These are phyloP conservation scores for Paratrypauchen microcephalus DNA, from an alignment of 2,797 vertebrate species.

Conservation along the genomic window DNA sequence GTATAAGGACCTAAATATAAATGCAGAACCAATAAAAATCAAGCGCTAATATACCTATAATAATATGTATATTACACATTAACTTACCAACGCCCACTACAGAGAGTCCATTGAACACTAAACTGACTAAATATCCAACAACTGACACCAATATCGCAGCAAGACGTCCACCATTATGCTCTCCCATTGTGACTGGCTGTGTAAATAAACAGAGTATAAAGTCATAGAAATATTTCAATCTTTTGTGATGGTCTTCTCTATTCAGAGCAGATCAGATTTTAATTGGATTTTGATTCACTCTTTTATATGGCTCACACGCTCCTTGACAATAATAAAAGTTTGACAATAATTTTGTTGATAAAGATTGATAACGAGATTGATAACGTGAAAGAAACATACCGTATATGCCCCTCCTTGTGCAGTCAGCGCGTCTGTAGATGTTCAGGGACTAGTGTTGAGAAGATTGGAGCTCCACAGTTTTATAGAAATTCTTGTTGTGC, in stretches of 20 bases:
- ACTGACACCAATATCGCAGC: constrained; percentile 48
- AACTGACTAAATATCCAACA: constrained; percentile 39
- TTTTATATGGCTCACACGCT: neutral
- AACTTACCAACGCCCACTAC: constrained; percentile 60
- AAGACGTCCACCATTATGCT: constrained; percentile 54
- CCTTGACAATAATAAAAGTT: neutral
- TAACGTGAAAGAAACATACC: constrained; percentile 28
- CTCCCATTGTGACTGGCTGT: constrained; percentile 41
- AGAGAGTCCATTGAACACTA: constrained; percentile 68
- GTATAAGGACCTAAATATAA: constrained; percentile 53
- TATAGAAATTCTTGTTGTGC: constrained; percentile 42
- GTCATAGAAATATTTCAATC: neutral
- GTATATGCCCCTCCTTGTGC: constrained; percentile 9
- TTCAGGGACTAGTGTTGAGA: neutral
- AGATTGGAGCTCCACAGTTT: neutral
- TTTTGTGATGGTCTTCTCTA: neutral
- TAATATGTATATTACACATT: neutral
- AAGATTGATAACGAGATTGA: neutral
- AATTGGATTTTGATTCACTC: neutral
- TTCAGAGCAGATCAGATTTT: neutral
- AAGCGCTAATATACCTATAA: neutral
- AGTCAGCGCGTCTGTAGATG: neutral
- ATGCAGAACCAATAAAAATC: neutral
- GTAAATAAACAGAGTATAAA: too few relatives aligned
- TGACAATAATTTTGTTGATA: neutral